Base-by-base conservation (phyloP, 2,888 invertebrate species). In the Tinea pellionella region DNA sequence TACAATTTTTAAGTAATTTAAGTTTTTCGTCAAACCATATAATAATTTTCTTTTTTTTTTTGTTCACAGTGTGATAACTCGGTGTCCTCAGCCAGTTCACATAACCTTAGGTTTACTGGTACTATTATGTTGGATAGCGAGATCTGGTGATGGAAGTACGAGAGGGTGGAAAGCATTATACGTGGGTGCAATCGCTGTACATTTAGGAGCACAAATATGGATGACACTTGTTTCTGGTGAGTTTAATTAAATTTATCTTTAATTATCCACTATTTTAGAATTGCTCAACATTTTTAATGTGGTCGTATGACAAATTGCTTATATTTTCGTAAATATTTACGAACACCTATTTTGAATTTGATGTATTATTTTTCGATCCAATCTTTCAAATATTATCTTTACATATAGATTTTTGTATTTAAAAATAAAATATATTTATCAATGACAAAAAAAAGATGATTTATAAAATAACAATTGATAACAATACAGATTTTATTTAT, bases 201-300 rank as follows among this genome's bases (percentile, higher is more conserved):
- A 96, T 75, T 92, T 95, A 66, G 96, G 96, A 32, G 90, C 95
- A 16, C 96, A 96, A 84, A 90, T 96, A 65, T 96, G 96, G 96
- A 96, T 96, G 94, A 96, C 96, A 11, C 94, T 96, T 71, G 90
- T 96, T 37, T 96, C 96, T 71, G 94, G 94, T 94, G 77, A 83
- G 80, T 69, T 18, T 16, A n/a, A 11, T 19, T 43, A 37, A n/a
- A n/a, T n/a, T n/a, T n/a, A n/a, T n/a, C n/a, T 43, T 61, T 62
- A 32, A 53, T 60, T 37, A 18, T 11, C 32, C 18, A 62, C 57
- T 61, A 6, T 24, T n/a, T n/a, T n/a, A n/a, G n/a, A n/a, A n/a
- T n/a, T n/a, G n/a, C n/a, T n/a, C n/a, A n/a, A n/a, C n/a, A n/a
- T n/a, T n/a, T n/a, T n/a, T n/a, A n/a, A n/a, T n/a, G n/a, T n/a